Evolutionary conservation across 2,797 vertebrate species (phyloP).

Genomic region (Odontamblyopus lacepedii): DNA sequence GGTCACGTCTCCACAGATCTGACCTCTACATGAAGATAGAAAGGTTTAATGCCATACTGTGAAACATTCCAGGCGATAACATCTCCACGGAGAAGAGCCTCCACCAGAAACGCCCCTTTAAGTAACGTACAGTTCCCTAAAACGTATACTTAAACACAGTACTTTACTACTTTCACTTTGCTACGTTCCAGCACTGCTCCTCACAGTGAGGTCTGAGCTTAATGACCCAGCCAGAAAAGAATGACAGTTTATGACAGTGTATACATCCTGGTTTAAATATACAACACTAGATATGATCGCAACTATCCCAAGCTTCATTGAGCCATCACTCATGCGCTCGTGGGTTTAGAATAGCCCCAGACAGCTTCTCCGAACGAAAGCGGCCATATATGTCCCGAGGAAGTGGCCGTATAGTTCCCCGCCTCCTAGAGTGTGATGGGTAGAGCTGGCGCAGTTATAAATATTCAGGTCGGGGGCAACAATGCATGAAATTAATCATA

Average conservation of each 20-base stretch:
- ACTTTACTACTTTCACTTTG: too few relatives aligned
- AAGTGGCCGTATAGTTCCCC: not conserved
- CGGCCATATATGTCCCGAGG: too few relatives aligned
- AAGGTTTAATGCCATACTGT: too few relatives aligned
- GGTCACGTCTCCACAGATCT: too few relatives aligned
- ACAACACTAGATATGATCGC: not conserved
- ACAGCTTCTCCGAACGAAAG: not conserved
- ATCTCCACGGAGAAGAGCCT: too few relatives aligned
- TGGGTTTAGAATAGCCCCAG: not conserved
- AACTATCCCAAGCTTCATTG: conserved; percentile 11
- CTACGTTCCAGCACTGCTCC: too few relatives aligned
- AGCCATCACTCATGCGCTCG: not conserved
- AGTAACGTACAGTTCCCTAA: too few relatives aligned
- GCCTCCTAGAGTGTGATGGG: not conserved
- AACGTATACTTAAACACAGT: too few relatives aligned
- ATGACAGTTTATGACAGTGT: conserved; percentile 3
- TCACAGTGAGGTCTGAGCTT: not conserved
- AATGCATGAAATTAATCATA: conserved; percentile 15
- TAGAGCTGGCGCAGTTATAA: not conserved
- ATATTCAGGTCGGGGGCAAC: conserved; percentile 12
- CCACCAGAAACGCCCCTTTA: too few relatives aligned
- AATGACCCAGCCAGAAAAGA: not conserved
- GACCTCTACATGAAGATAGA: too few relatives aligned
- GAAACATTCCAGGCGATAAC: too few relatives aligned
- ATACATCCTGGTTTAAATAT: conserved; percentile 5